Evolutionary conservation across 2,797 vertebrate genomes (phyloP).

Genomic region (Gymnopithys bicolor): DNA sequence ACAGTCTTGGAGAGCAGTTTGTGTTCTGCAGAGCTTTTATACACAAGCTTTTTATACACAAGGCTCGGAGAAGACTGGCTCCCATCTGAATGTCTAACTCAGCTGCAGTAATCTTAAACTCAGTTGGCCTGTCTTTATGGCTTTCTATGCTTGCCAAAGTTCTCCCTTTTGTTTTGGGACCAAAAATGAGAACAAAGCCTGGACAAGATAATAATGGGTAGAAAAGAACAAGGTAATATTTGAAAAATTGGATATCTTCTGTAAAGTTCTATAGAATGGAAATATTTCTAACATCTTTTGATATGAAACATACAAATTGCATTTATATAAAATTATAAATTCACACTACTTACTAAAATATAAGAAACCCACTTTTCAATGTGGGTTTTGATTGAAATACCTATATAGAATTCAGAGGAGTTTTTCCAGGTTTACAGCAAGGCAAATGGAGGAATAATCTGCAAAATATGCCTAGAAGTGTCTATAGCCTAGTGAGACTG

Average conservation of each 20-base stretch:
- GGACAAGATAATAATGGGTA: background rate
- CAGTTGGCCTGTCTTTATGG: background rate
- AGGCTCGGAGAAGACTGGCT: background rate
- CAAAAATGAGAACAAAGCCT: background rate
- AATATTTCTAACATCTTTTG: background rate
- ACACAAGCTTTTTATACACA: background rate
- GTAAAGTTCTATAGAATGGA: background rate
- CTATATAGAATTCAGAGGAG: background rate
- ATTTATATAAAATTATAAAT: background rate
- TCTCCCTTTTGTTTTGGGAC: conserved; percentile 26
- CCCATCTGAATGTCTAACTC: background rate
- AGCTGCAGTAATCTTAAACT: background rate
- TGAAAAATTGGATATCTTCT: background rate
- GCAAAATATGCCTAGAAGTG: background rate
- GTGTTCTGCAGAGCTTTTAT: background rate
- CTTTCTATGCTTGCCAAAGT: background rate
- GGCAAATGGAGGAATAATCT: background rate
- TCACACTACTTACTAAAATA: background rate
- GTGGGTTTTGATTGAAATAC: background rate
- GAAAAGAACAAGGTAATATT: background rate
- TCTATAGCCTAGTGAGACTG: background rate
- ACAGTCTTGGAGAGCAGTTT: background rate
- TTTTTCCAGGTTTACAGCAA: background rate
- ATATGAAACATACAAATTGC: background rate
- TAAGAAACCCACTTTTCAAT: background rate